Conservation (phyloP, 2,888 invertebrate genomes). For the Nysson spinosus region DNA sequence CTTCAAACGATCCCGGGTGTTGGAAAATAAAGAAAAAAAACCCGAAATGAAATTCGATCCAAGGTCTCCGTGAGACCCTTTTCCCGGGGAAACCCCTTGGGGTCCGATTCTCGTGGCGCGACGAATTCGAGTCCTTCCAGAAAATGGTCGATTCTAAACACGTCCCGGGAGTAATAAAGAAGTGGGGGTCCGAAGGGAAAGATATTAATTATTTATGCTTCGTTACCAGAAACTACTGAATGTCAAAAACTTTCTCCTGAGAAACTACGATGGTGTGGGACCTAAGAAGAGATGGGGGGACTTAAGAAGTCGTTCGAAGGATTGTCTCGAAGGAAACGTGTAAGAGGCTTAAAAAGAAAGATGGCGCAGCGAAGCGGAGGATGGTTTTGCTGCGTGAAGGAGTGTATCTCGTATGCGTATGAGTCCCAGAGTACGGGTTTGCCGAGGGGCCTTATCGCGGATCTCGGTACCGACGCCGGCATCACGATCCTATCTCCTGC, state of each 20-base stretch:
- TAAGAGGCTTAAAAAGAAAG: no score
- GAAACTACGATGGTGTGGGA: not conserved
- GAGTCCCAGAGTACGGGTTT: not conserved
- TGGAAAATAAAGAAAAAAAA: not conserved
- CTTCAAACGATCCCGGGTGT: not conserved
- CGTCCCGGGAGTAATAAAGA: no score
- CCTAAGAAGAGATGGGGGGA: not conserved
- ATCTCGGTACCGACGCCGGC: constrained; percentile 17
- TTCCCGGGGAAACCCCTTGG: not conserved
- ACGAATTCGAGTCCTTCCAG: constrained; percentile 7
- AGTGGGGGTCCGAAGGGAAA: not conserved
- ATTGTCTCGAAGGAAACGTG: not conserved
- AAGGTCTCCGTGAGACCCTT: not conserved
- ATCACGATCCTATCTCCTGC: constrained; percentile 34
- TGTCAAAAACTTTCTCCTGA: not conserved
- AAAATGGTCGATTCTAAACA: constrained; percentile 8
- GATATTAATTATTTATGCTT: constrained; percentile 21
- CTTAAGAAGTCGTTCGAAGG: no score
- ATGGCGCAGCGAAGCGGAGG: not conserved
- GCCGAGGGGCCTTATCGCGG: constrained; percentile 25
- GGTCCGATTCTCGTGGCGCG: constrained; percentile 1
- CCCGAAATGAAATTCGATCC: constrained; percentile 5
- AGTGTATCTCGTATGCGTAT: not conserved
- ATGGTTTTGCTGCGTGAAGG: not conserved
- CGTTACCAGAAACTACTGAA: not conserved